These are phyloP conservation scores for Sarcoramphus papa DNA, from an alignment of 2,797 vertebrate species.

Conservation along the genomic window DNA sequence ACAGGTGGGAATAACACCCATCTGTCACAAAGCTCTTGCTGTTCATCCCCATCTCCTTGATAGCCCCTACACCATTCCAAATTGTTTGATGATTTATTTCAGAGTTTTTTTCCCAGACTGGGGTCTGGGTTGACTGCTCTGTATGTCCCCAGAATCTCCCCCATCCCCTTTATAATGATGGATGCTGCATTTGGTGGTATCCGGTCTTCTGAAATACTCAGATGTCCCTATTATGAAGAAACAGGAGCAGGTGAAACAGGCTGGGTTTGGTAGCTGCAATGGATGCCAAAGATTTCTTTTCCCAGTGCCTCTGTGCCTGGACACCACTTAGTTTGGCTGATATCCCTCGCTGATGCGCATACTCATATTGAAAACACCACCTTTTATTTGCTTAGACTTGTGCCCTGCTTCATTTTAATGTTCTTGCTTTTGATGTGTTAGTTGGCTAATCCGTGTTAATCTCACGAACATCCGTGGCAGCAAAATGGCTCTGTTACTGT, in stretches of 20 bases:
- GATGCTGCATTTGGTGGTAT: not conserved
- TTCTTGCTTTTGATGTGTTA: conserved; percentile 4
- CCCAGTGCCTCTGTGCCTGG: not conserved
- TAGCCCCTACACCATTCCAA: not conserved
- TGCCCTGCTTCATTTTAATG: not conserved
- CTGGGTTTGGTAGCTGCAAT: not conserved
- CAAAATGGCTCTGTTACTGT: not conserved
- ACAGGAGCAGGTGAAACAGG: not conserved
- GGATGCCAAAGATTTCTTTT: not conserved
- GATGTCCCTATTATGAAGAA: not conserved
- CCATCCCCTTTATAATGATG: not conserved
- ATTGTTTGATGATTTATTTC: not conserved
- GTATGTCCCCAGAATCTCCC: too few relatives aligned
- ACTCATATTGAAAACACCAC: not conserved
- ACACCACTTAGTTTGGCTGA: not conserved
- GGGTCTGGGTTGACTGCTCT: not conserved
- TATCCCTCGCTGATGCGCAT: not conserved
- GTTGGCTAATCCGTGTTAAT: not conserved
- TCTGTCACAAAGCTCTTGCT: not conserved
- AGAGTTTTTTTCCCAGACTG: not conserved
- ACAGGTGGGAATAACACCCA: not conserved
- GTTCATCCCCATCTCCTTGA: not conserved
- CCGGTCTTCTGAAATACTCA: not conserved
- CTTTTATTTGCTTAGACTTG: not conserved
- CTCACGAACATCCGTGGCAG: not conserved